Conservation (phyloP, 2,888 invertebrate genomes). For the Ectropis crepuscularia region DNA sequence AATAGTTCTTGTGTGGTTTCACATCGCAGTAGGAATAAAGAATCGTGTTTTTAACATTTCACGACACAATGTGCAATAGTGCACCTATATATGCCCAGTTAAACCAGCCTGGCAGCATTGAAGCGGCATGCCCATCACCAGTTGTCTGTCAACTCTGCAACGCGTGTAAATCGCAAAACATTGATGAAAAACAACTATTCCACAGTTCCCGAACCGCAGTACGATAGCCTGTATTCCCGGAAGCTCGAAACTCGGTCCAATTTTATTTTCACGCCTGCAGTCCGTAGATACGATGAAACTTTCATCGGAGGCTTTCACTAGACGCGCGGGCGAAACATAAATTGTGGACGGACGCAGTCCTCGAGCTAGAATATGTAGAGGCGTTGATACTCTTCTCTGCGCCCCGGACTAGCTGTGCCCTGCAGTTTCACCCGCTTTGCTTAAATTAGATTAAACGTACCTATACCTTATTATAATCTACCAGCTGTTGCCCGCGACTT, state of each 20-base stretch:
- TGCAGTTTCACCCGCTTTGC: too few species aligned
- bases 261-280: slow-evolving; percentile 39
- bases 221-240: slow-evolving; percentile 59
- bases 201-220: slow-evolving; percentile 39
- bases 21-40: too few species aligned
- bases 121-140: slow-evolving; percentile 34
- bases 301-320: slow-evolving; percentile 78
- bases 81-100: not conserved
- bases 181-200: slow-evolving; percentile 44
- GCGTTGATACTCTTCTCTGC: too few species aligned
- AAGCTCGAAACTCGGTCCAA: slow-evolving; percentile 71
- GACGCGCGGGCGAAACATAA: slow-evolving; percentile 78
- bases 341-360: slow-evolving; percentile 48
- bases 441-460: too few species aligned
- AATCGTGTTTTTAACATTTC: not conserved
- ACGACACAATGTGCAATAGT: not conserved
- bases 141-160: slow-evolving; percentile 32
- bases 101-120: slow-evolving; percentile 25
- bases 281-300: slow-evolving; percentile 67
- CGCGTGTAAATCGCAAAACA: slow-evolving; percentile 40
- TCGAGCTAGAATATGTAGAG: not conserved
- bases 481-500: too few species aligned
- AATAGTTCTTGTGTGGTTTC: too few species aligned
- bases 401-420: too few species aligned
- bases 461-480: too few species aligned